Percentiles rank a stretch among this genome's conserved stretches.
phyloP scores from a whole-genome alignment of 2,113 vertebrate species.

The Plotosus lineatus region DNA sequence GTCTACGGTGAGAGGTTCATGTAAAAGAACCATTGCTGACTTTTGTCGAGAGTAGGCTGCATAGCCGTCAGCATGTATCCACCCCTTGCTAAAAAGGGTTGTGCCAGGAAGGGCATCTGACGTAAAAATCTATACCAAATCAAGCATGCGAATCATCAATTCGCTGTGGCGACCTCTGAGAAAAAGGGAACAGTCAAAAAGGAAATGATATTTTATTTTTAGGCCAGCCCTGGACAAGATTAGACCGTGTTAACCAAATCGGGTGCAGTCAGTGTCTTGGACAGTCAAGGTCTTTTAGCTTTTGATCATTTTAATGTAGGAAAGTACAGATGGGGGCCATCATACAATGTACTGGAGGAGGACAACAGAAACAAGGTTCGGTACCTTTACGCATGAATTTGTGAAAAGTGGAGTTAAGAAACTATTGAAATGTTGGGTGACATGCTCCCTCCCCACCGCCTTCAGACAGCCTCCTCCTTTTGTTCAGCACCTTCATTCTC shows the following conservation, averaged over 20 bases:
- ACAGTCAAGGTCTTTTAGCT: slow-evolving; percentile 53
- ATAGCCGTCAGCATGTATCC: no score
- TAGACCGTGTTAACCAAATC: slow-evolving; percentile 36
- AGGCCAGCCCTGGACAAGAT: no score
- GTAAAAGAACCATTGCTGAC: no score
- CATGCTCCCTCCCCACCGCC: background rate
- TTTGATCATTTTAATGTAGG: slow-evolving; percentile 63
- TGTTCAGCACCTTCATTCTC: slow-evolving; percentile 8
- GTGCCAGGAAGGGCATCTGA: no score
- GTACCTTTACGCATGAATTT: background rate
- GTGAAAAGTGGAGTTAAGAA: background rate
- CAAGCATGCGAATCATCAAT: no score
- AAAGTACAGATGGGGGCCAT: slow-evolving; percentile 36
- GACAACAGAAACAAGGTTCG: background rate
- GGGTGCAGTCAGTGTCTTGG: slow-evolving; percentile 32
- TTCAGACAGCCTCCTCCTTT: slow-evolving; percentile 8
- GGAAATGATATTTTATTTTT: no score
- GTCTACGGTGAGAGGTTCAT: no score
- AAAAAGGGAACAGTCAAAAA: no score
- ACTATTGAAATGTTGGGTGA: background rate
- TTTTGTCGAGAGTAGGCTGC: no score
- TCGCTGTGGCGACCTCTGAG: no score
- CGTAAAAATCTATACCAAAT: no score
- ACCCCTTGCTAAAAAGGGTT: no score
- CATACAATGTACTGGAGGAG: slow-evolving; percentile 32